phyloP scores from a whole-genome alignment of 2,797 vertebrate species.

The Sebastes minor region DNA sequence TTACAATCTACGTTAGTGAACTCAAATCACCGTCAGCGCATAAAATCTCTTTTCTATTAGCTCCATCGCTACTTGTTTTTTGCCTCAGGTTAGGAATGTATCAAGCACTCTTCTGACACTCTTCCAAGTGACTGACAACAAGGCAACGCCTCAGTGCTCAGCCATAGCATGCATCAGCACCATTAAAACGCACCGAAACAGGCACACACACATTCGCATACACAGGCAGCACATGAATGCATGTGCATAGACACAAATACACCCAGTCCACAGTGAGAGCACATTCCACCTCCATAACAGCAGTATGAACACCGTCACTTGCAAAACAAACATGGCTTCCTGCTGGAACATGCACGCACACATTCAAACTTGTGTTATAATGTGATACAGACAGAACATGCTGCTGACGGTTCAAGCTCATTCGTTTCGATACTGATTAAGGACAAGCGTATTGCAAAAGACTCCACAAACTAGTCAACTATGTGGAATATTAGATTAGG shows the following conservation, averaged over 20 bases:
- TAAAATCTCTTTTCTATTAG: background rate
- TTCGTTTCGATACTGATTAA: background rate
- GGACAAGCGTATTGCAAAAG: background rate
- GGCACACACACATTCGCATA: background rate
- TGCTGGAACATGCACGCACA: conserved; percentile 26
- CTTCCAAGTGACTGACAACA: conserved; percentile 53
- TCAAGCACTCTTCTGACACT: conserved; percentile 32
- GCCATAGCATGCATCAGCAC: conserved; percentile 47
- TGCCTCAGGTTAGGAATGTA: conserved; percentile 44
- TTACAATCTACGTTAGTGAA: background rate
- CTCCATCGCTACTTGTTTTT: background rate
- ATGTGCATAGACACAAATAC: background rate
- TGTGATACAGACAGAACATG: background rate
- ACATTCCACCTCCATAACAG: conserved; percentile 32
- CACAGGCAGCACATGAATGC: background rate
- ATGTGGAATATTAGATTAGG: background rate
- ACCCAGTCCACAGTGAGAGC: background rate
- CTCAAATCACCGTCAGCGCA: background rate
- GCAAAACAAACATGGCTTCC: conserved; percentile 31
- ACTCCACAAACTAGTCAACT: background rate
- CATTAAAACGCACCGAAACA: conserved; percentile 13
- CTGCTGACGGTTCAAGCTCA: background rate
- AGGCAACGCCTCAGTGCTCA: conserved; percentile 52
- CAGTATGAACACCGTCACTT: background rate
- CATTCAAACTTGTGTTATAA: background rate